These are phyloP conservation scores for Apostichopus californicus DNA, from an alignment of 35 echinoderm and acorn worm species.

Conservation along the genomic window DNA sequence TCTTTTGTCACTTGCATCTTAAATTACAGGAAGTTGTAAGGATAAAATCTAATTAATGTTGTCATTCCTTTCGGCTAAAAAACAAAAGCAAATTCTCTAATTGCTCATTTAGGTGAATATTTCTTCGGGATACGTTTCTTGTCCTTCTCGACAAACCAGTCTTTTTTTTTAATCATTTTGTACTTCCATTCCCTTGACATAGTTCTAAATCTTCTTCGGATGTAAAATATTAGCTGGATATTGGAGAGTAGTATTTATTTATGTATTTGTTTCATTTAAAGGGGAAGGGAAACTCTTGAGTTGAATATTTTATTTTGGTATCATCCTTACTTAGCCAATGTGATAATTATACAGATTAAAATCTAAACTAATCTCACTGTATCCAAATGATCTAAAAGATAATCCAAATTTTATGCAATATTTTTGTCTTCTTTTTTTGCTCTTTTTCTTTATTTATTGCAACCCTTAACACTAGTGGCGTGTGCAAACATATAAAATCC, in stretches of 20 bases:
- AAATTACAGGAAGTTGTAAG: neutral
- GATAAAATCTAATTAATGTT: neutral
- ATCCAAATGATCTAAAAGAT: too few relatives aligned
- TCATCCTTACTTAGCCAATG: too few relatives aligned
- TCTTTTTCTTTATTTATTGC: too few relatives aligned
- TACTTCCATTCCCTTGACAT: neutral
- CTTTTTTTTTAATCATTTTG: neutral
- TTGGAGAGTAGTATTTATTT: too few relatives aligned
- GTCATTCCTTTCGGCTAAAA: neutral
- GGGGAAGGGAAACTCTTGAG: too few relatives aligned
- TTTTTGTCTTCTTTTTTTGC: too few relatives aligned
- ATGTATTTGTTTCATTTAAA: too few relatives aligned
- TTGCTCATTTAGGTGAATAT: neutral
- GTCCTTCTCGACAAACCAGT: neutral
- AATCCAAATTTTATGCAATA: too few relatives aligned
- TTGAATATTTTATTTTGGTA: too few relatives aligned
- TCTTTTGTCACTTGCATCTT: neutral
- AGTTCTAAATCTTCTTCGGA: neutral
- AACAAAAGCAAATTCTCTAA: neutral
- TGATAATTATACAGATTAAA: too few relatives aligned
- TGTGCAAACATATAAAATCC: neutral
- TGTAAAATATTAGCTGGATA: too few relatives aligned
- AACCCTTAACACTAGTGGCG: neutral
- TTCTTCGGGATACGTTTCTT: neutral
- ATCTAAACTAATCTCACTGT: too few relatives aligned